phyloP scores from a whole-genome alignment of 2,113 vertebrate species.

The Brachypteracias leptosomus region DNA sequence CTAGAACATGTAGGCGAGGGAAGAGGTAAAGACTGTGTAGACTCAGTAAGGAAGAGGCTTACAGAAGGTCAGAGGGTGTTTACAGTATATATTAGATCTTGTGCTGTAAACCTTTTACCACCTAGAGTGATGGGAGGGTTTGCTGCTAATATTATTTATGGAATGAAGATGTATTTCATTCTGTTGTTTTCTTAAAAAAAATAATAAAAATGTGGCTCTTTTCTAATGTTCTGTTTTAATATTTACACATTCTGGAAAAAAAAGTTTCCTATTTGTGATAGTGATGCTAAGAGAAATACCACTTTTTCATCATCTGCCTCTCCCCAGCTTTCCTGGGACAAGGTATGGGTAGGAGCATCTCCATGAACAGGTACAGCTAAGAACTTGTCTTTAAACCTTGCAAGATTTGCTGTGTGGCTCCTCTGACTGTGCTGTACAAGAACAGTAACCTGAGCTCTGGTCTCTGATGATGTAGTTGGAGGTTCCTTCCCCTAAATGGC shows the following conservation, averaged over 20 bases:
- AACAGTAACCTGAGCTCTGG: not conserved
- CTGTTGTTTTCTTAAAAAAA: constrained; percentile 72
- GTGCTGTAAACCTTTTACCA: constrained; percentile 27
- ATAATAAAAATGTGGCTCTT: constrained; percentile 66
- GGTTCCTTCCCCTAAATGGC: not conserved
- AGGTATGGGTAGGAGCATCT: not conserved
- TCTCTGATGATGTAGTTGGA: not conserved
- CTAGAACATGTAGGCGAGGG: not conserved
- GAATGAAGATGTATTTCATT: constrained; percentile 73
- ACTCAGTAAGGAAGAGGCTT: not conserved
- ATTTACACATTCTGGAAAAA: not conserved
- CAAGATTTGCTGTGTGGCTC: not conserved
- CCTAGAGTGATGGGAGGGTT: constrained; percentile 36
- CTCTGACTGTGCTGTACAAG: not conserved
- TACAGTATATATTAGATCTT: not conserved
- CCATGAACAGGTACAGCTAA: not conserved
- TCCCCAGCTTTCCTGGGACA: not conserved
- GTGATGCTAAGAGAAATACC: not conserved
- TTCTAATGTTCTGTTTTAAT: not conserved
- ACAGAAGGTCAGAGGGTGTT: not conserved
- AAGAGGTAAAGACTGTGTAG: not conserved
- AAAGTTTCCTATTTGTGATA: not conserved
- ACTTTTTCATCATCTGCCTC: not conserved
- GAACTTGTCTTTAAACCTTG: not conserved
- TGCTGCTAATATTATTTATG: constrained; percentile 82